Evolutionary conservation across 2,797 vertebrate genomes (phyloP), one percentile per base, ranked within the genome.

Genomic region (Thripadectes ignobilis): DNA sequence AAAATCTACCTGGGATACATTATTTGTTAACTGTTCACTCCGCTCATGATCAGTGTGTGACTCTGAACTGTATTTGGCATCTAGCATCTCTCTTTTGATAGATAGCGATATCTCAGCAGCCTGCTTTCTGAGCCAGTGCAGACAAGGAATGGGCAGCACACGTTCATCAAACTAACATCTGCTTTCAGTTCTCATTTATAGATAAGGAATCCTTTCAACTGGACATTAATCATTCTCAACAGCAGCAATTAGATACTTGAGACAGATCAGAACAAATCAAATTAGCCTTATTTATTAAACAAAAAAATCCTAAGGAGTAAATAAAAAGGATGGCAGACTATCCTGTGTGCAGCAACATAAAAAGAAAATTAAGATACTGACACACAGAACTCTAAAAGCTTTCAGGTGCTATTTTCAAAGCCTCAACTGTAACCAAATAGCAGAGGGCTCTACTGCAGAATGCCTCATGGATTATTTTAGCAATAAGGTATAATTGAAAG

Each of bases 161-260:
- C 84, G 73, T 92, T 93, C 95, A 96, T 97, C 96, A 93, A 97
- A 97, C 91, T 96, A 97, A 96, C 97, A 98, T 95, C 97, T 98
- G 98, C 96, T 96, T 96, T 94, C 95, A 95, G 92, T 96, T 95
- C 97, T 84, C 95, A 69, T 69, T 96, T 95, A 94, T 94, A 96
- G 97, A 96, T 95, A 84, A 68, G 93, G 95, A 94, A 87, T 93
- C 94, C 95, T 97, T 97, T 97, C 97, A 96, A 86, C 92, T 94
- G 95, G 97, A 97, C 97, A 95, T 97, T 95, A 96, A 97, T 97
- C 97, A 97, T 68, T 63, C 72, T 87, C 94, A 96, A 95, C 93
- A 96, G 95, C 92, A 92, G 92, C 97, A 95, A 96, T 97, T 86
- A 95, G 96, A 95, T 93, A 92, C 85, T 91, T 34, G 36, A 97